Percentiles rank a stretch among this genome's conserved stretches.
Evolutionary conservation across 2,888 invertebrate genomes (phyloP).

Genomic region (Andrena marginata): DNA sequence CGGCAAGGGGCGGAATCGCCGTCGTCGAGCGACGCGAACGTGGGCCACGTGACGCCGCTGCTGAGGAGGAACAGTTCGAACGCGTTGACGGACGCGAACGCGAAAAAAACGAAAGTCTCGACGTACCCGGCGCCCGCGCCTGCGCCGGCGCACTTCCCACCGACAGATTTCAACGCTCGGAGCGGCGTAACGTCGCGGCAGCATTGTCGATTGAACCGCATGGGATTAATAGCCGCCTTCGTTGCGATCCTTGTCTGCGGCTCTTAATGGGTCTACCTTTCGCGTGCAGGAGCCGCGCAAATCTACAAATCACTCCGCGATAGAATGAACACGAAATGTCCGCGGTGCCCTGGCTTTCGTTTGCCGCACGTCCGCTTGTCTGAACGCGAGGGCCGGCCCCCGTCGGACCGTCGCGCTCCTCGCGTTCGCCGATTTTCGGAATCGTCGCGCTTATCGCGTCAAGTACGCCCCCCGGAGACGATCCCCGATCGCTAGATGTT

Average conservation of each 20-base stretch:
- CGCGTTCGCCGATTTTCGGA: background rate
- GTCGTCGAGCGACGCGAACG: slow-evolving; percentile 46
- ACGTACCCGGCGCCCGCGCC: slow-evolving; percentile 68
- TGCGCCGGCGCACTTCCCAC: slow-evolving; percentile 71
- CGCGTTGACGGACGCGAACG: slow-evolving; percentile 43
- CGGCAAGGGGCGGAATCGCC: slow-evolving; percentile 32
- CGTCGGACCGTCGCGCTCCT: background rate
- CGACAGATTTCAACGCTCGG: slow-evolving; percentile 64
- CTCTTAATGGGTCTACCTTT: slow-evolving; percentile 44
- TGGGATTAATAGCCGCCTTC: slow-evolving; percentile 52
- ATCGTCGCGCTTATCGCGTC: slow-evolving; percentile 13
- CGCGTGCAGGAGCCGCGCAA: slow-evolving; percentile 40
- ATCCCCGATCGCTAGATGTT: slow-evolving; percentile 18
- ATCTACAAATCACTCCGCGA: slow-evolving; percentile 3
- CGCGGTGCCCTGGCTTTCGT: background rate
- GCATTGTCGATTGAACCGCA: slow-evolving; percentile 42
- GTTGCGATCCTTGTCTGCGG: slow-evolving; percentile 45
- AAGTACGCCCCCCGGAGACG: slow-evolving; percentile 19
- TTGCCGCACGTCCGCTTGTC: background rate
- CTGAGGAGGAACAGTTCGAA: slow-evolving; percentile 63
- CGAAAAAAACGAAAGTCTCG: slow-evolving; percentile 65
- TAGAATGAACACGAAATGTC: slow-evolving; percentile 1
- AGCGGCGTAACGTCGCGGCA: slow-evolving; percentile 47
- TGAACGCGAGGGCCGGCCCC: too few relatives aligned
- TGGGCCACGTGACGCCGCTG: slow-evolving; percentile 59